Conservation (phyloP, 2,888 invertebrate genomes). For the Eremobia ochroleuca region DNA sequence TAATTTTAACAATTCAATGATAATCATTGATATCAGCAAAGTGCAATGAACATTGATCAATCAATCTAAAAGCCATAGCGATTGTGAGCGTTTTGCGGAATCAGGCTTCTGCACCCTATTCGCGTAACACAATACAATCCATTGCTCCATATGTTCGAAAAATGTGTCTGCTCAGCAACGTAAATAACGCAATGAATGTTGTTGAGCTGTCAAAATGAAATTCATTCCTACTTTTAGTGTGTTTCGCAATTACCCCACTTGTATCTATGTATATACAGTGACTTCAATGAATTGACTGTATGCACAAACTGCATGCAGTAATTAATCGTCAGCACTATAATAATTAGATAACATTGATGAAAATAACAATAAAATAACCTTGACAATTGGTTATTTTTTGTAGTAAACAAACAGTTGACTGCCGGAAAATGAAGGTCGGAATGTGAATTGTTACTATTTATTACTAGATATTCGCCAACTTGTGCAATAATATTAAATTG, state of each 20-base stretch:
- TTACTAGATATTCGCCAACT: neutral
- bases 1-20: neutral
- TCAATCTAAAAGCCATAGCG: neutral
- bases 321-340: too few relatives aligned
- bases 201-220: too few relatives aligned
- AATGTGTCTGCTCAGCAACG: too few relatives aligned
- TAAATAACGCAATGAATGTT: too few relatives aligned
- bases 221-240: too few relatives aligned
- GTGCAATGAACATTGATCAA: neutral
- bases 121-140: too few relatives aligned
- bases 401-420: neutral
- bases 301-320: neutral
- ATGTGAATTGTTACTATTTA: neutral
- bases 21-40: too few relatives aligned
- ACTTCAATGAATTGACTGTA: neutral
- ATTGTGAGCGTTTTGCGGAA: neutral
- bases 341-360: neutral
- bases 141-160: too few relatives aligned
- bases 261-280: too few relatives aligned
- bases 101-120: neutral
- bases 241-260: too few relatives aligned
- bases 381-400: slow-evolving; percentile 16
- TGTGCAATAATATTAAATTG: neutral
- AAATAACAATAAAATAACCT: too few relatives aligned
- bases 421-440: slow-evolving; percentile 23